Evolutionary conservation across 2,113 vertebrate genomes (phyloP), one percentile per base, ranked within the genome.

Genomic region (Cichladusa arquata): DNA sequence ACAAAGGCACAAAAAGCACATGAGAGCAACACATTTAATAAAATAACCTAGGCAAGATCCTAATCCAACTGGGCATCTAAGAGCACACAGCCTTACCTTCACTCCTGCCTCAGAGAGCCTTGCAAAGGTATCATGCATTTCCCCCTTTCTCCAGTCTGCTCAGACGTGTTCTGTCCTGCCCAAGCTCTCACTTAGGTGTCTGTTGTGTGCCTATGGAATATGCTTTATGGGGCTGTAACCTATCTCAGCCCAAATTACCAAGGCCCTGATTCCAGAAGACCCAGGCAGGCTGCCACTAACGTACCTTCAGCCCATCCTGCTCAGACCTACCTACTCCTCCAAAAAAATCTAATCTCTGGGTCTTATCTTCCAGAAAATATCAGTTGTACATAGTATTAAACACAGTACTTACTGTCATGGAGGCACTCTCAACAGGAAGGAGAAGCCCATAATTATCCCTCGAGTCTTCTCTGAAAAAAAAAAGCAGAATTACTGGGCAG

Each of bases 391-490:
- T 16, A 93, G 45, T n/a, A 87, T 80, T 80, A 86, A 86, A 88
- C 25, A 69, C 24, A 73, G 74, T 73, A 69, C 71, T 94, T 66
- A 73, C 76, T 82, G 19, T 80, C 36, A 77, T 70, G 54, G 44
- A 94, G 82, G 62, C 74, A 88, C 79, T 94, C 74, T 82, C 96
- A 95, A 58, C 34, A 88, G 76, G 82, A 95, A 90, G 77, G 19
- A 81, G 45, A 88, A 93, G n/a, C 24, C 69, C n/a, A 22, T 76
- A 74, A 91, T 94, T 79, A 82, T 64, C 19, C 19, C 24, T 65
- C 34, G 23, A 57, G 23, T 72, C 81, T 90, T 85, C 92, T 71
- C 17, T n/a, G n/a, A n/a, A n/a, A n/a, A n/a, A 70, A 57, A 64
- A 81, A 84, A 74, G 13, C 40, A 76, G 38, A 33, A 31, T 72